Evolutionary conservation across 2,888 invertebrate species (phyloP).

Genomic region (Mystacides longicornis): DNA sequence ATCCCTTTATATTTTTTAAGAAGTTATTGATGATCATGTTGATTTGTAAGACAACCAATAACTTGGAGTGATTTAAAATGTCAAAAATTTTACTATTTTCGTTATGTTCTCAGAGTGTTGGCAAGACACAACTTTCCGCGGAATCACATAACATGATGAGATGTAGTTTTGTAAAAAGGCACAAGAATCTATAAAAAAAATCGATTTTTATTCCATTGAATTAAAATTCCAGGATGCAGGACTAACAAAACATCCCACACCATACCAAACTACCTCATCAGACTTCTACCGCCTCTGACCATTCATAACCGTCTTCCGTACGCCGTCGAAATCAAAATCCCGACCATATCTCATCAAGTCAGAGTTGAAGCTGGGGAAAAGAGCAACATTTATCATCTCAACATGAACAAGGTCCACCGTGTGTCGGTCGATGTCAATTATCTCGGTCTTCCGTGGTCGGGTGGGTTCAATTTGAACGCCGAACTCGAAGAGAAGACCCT

Average conservation of each 20-base stretch:
- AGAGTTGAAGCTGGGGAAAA: slow-evolving; percentile 67
- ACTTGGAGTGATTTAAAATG: no score
- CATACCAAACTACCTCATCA: slow-evolving; percentile 66
- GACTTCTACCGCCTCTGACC: slow-evolving; percentile 65
- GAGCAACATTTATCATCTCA: slow-evolving; percentile 59
- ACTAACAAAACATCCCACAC: slow-evolving; percentile 41
- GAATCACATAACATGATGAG: no score
- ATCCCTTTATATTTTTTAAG: no score
- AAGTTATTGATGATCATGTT: no score
- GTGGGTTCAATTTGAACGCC: slow-evolving; percentile 58
- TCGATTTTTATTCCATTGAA: neutral
- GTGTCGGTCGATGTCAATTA: slow-evolving; percentile 50
- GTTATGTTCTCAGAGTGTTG: no score
- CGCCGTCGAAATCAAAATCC: slow-evolving; percentile 53
- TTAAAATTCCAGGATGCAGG: slow-evolving; percentile 34
- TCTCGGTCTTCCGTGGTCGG: slow-evolving; percentile 62
- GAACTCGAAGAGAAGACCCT: slow-evolving; percentile 59
- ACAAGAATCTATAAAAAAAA: no score
- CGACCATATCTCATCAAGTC: slow-evolving; percentile 42
- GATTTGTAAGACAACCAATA: no score
- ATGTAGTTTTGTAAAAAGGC: no score
- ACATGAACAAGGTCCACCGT: slow-evolving; percentile 52
- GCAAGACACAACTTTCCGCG: no score
- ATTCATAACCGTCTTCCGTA: slow-evolving; percentile 73
- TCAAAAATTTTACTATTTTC: no score